phyloP scores from a whole-genome alignment of 2,888 invertebrate genomes.

The Caenorhabditis imperialis region DNA sequence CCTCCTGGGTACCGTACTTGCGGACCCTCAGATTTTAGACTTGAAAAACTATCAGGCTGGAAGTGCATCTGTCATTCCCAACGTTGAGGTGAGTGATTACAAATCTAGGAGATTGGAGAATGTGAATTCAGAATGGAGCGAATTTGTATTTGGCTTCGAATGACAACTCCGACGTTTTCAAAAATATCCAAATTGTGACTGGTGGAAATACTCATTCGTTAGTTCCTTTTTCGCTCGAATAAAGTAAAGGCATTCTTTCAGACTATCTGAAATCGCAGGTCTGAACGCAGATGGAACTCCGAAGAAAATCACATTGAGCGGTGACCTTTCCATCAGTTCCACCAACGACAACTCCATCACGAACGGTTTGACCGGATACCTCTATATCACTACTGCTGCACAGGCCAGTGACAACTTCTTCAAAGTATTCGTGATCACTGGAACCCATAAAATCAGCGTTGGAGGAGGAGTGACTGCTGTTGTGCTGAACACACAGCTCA shows the following conservation, averaged over 20 bases:
- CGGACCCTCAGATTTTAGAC: neutral
- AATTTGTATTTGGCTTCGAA: constrained; percentile 19
- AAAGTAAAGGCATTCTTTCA: too few species aligned
- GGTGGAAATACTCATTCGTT: constrained; percentile 18
- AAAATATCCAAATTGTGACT: constrained; percentile 16
- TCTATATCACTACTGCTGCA: constrained; percentile 30
- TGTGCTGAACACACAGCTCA: constrained; percentile 15
- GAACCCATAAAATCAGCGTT: constrained; percentile 7
- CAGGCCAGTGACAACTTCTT: constrained; percentile 23
- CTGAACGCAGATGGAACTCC: constrained; percentile 20
- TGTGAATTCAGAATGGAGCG: constrained; percentile 1
- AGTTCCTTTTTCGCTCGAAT: neutral
- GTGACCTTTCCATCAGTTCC: constrained; percentile 11
- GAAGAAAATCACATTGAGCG: neutral
- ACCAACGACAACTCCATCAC: constrained; percentile 14
- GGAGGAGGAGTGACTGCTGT: constrained; percentile 8
- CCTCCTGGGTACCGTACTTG: neutral
- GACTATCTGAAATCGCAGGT: constrained; percentile 8
- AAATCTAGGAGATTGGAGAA: neutral
- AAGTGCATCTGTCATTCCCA: neutral
- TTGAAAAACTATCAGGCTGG: constrained; percentile 2
- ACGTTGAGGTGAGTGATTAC: neutral
- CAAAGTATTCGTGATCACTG: constrained; percentile 26
- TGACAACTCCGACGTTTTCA: constrained; percentile 3
- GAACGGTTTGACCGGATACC: constrained; percentile 10